Evolutionary conservation across 2,888 invertebrate species (phyloP).

Genomic region (Lissonota sp.): DNA sequence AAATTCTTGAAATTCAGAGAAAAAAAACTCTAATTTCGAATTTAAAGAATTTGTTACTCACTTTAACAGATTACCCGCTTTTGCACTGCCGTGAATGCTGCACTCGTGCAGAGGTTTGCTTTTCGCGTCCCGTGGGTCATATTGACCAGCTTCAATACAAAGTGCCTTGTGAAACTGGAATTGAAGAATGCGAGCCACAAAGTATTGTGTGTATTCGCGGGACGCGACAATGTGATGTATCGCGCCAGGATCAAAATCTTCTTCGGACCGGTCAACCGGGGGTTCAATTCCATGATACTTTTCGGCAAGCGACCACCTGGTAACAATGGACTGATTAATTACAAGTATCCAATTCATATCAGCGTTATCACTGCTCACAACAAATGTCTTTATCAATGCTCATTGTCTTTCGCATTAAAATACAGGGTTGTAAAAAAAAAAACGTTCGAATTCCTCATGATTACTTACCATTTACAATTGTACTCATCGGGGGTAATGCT

Average conservation of each 20-base stretch:
- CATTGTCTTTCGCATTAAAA: background rate
- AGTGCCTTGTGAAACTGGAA: constrained; percentile 93
- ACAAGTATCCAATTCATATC: too few relatives aligned
- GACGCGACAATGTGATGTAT: constrained; percentile 84
- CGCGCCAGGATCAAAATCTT: constrained; percentile 87
- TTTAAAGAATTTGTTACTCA: constrained; percentile 71
- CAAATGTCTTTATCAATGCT: too few relatives aligned
- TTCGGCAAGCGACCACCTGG: constrained; percentile 82
- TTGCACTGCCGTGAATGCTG: constrained; percentile 92
- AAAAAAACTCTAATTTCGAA: too few relatives aligned
- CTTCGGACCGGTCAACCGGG: constrained; percentile 86
- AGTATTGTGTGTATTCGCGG: constrained; percentile 86
- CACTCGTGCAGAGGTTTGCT: constrained; percentile 91
- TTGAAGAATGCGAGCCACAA: constrained; percentile 92
- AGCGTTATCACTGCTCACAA: too few relatives aligned
- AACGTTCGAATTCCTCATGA: constrained; percentile 27
- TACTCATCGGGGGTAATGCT: constrained; percentile 86
- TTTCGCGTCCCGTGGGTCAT: constrained; percentile 87
- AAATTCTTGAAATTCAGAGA: too few relatives aligned
- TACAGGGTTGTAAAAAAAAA: background rate
- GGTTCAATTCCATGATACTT: constrained; percentile 88
- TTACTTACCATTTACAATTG: constrained; percentile 87
- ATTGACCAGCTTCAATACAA: constrained; percentile 92
- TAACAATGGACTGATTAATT: background rate
- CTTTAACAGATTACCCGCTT: constrained; percentile 91